Evolutionary conservation across 2,888 invertebrate species (phyloP).

Genomic region (Sinhomidia bicolor): DNA sequence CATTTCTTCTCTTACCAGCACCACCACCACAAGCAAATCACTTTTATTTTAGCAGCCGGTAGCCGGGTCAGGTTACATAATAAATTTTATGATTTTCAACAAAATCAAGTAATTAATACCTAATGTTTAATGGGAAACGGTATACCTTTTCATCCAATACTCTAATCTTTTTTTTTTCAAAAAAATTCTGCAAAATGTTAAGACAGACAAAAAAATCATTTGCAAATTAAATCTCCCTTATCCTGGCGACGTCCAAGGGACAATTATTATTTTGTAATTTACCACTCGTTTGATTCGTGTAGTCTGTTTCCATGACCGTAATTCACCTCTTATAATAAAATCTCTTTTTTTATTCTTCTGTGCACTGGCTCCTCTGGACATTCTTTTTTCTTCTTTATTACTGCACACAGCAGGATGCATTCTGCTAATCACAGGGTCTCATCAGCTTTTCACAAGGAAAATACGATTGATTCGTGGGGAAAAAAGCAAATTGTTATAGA

Average conservation of each 20-base stretch:
- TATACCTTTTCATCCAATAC: not conserved
- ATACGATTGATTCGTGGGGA: not conserved
- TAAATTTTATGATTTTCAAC: not conserved
- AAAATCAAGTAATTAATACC: not conserved
- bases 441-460: not conserved
- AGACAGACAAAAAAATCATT: too few relatives aligned
- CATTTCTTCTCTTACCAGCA: too few relatives aligned
- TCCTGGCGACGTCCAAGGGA: too few relatives aligned
- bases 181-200: too few relatives aligned
- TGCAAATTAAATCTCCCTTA: too few relatives aligned
- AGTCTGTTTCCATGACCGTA: too few relatives aligned
- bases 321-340: too few relatives aligned
- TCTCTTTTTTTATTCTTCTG: too few relatives aligned
- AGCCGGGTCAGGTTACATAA: not conserved
- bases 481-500: not conserved
- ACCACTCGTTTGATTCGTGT: too few relatives aligned
- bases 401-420: conserved; percentile 11
- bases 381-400: not conserved
- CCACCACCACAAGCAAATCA: too few relatives aligned
- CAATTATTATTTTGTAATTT: too few relatives aligned
- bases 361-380: not conserved
- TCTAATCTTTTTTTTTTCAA: too few relatives aligned
- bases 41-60: not conserved
- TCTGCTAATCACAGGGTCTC: not conserved
- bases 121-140: not conserved